Conservation (phyloP, 2,113 vertebrate genomes). For the Aptenodytes forsteri region DNA sequence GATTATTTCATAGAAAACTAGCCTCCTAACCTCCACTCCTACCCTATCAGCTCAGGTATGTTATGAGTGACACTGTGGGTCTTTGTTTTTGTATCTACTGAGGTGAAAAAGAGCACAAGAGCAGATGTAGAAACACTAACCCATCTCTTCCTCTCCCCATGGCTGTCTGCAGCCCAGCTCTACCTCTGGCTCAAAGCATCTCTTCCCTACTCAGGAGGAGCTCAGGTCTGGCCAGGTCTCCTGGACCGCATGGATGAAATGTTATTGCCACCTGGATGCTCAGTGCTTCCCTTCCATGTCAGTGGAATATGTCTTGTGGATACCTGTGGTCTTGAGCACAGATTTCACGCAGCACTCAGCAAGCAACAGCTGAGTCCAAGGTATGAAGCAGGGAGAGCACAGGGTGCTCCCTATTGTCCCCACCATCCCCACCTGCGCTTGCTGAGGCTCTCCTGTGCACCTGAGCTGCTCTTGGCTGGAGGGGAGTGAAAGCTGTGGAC, state of each 20-base stretch:
- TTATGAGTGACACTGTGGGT: neutral
- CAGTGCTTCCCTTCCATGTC: neutral
- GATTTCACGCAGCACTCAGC: neutral
- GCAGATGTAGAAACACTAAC: neutral
- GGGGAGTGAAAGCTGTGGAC: neutral
- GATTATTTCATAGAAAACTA: conserved; percentile 18
- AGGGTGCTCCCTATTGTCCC: neutral
- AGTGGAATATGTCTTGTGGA: neutral
- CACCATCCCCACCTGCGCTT: fast-evolving
- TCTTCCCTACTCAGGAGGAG: neutral
- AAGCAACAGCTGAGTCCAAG: neutral
- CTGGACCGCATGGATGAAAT: fast-evolving
- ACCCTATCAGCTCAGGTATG: neutral
- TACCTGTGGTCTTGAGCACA: neutral
- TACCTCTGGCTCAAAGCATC: neutral
- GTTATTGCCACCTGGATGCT: neutral
- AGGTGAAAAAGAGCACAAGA: neutral
- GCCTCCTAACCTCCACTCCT: neutral
- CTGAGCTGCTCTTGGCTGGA: neutral
- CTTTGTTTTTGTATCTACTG: neutral
- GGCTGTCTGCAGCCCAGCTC: neutral
- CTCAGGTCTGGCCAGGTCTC: neutral
- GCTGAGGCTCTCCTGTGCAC: neutral
- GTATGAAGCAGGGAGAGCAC: neutral
- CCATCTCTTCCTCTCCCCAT: neutral